These are phyloP conservation scores for Actinia tenebrosa DNA, from an alignment of 64 coral and sea anemone species.

Conservation along the genomic window DNA sequence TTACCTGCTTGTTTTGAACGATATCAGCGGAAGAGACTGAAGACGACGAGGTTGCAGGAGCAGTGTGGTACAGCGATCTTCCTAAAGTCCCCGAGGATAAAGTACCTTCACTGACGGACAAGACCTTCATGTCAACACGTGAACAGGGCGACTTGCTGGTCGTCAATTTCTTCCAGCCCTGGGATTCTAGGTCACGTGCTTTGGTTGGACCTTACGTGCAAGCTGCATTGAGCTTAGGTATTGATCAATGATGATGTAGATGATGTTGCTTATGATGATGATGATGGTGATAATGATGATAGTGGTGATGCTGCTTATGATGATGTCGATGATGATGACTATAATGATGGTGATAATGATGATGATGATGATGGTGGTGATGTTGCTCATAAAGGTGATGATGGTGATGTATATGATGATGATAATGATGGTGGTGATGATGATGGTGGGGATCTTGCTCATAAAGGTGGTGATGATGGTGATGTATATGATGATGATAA, in stretches of 20 bases:
- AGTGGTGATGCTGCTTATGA: background rate
- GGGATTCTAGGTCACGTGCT: constrained; percentile 6
- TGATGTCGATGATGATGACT: background rate
- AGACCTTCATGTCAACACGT: constrained; percentile 53
- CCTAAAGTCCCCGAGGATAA: background rate
- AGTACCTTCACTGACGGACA: constrained; percentile 76
- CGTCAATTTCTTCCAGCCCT: constrained; percentile 77
- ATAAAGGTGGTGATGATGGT: background rate
- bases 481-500: background rate
- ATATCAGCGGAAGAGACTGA: constrained; percentile 65
- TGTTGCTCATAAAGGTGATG: background rate
- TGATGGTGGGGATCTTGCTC: background rate
- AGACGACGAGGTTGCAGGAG: constrained; percentile 66
- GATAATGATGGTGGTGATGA: background rate
- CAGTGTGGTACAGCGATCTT: constrained; percentile 25
- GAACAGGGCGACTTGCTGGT: constrained; percentile 46
- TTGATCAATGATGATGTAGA: background rate
- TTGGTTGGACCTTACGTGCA: constrained; percentile 6
- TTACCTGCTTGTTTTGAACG: background rate
- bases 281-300: background rate
- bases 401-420: background rate
- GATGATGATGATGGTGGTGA: background rate
- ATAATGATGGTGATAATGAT: background rate
- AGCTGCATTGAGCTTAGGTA: constrained; percentile 24
- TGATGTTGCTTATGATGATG: background rate